Evolutionary conservation across 2,888 invertebrate species (phyloP).

Genomic region (Ochropleura plecta): DNA sequence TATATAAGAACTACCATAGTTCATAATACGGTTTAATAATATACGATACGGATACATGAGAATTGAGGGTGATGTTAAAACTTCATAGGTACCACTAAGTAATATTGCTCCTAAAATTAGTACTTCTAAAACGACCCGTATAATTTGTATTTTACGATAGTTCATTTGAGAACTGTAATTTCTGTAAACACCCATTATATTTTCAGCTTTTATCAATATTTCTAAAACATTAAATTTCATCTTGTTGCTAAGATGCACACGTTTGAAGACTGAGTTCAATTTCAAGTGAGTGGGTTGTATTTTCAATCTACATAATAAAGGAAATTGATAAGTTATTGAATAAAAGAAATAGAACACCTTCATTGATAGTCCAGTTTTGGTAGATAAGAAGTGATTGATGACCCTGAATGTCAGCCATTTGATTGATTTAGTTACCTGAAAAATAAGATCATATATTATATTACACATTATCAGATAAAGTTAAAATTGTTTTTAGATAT

Average conservation of each 20-base stretch:
- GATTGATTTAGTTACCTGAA: too few species aligned
- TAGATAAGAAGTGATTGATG: not conserved
- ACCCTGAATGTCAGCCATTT: too few species aligned
- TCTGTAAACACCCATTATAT: conserved; percentile 28
- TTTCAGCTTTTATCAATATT: conserved; percentile 22
- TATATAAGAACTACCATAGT: not conserved
- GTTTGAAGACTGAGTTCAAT: not conserved
- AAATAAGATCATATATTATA: too few species aligned
- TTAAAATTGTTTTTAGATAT: too few species aligned
- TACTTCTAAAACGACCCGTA: conserved; percentile 9
- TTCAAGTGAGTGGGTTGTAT: not conserved
- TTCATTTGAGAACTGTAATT: conserved; percentile 5
- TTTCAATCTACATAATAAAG: not conserved
- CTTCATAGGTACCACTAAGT: too few species aligned
- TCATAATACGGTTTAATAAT: not conserved
- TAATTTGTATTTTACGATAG: not conserved
- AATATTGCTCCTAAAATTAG: not conserved
- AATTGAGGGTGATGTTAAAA: not conserved
- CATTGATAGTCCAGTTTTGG: too few species aligned
- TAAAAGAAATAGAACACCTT: too few species aligned
- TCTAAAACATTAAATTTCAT: not conserved
- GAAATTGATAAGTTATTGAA: not conserved
- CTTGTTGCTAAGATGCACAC: not conserved
- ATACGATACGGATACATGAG: accelerated
- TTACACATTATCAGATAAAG: too few species aligned